Conservation (phyloP, 2,888 invertebrate genomes). For the Drosophila eohydei region DNA sequence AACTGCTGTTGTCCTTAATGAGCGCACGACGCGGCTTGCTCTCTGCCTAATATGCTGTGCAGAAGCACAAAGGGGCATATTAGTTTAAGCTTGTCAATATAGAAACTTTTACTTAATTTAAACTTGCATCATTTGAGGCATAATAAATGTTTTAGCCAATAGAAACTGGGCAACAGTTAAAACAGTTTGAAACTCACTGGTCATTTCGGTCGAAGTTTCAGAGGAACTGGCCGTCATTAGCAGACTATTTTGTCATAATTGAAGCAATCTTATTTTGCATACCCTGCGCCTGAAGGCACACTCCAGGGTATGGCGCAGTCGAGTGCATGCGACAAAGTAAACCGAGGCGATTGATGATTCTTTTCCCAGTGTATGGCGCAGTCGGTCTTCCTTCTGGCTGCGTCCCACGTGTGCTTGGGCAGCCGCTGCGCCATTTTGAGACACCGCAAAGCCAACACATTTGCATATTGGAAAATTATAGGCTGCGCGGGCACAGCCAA, state of each 20-base stretch:
- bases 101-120: background rate
- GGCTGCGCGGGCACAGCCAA: constrained; percentile 42
- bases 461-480: constrained; percentile 79
- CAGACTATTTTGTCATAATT: background rate
- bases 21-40: constrained; percentile 50
- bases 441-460: constrained; percentile 61
- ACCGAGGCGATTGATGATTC: background rate
- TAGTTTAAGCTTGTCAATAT: background rate
- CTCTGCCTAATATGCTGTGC: background rate
- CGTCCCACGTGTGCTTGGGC: constrained; percentile 52
- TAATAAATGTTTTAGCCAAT: too few relatives aligned
- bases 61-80: background rate
- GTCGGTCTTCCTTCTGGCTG: constrained; percentile 11
- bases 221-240: background rate
- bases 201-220: background rate
- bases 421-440: constrained; percentile 71
- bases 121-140: too few relatives aligned
- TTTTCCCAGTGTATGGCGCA: constrained; percentile 12
- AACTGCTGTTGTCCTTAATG: constrained; percentile 42
- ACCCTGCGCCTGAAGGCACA: too few relatives aligned
- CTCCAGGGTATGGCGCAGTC: too few relatives aligned
- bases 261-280: too few relatives aligned
- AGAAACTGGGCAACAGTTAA: too few relatives aligned
- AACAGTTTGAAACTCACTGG: background rate
- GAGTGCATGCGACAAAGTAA: background rate